Percentiles rank a stretch among this genome's conserved stretches.
phyloP scores from a whole-genome alignment of 2,888 invertebrate species.

The Meloe dianella region DNA sequence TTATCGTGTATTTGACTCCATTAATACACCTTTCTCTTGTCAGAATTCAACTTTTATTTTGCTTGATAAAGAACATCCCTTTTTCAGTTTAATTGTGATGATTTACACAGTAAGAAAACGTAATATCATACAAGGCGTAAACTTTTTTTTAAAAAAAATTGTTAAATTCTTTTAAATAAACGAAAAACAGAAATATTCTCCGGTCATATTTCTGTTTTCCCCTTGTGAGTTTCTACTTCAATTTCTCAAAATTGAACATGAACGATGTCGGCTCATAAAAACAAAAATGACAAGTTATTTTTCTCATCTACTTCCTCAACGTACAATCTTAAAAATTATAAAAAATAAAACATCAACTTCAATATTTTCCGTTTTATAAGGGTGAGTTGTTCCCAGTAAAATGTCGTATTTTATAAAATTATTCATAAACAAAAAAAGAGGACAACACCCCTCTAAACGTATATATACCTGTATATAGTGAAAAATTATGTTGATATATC shows the following conservation, averaged over 20 bases:
- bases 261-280: constrained; percentile 22
- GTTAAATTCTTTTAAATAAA: background rate
- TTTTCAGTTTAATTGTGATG: too few species aligned
- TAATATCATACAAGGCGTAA: too few species aligned
- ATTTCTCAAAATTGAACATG: constrained; percentile 19
- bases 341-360: constrained; percentile 16
- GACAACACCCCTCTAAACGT: background rate
- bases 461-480: constrained; percentile 12
- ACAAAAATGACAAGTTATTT: constrained; percentile 17
- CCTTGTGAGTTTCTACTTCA: background rate
- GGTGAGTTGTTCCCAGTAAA: constrained; percentile 17
- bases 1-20: too few species aligned
- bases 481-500: constrained; percentile 33
- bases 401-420: constrained; percentile 13
- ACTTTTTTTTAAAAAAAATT: too few species aligned
- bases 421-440: constrained; percentile 12
- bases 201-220: too few species aligned
- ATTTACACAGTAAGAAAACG: too few species aligned
- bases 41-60: too few species aligned
- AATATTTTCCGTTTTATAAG: constrained; percentile 3
- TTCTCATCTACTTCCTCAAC: background rate
- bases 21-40: too few species aligned
- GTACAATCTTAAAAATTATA: constrained; percentile 7
- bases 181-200: too few species aligned
- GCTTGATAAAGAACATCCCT: too few species aligned